These are phyloP conservation scores for Tauraco erythrolophus DNA, from an alignment of 2,113 vertebrate genomes.

Conservation along the genomic window DNA sequence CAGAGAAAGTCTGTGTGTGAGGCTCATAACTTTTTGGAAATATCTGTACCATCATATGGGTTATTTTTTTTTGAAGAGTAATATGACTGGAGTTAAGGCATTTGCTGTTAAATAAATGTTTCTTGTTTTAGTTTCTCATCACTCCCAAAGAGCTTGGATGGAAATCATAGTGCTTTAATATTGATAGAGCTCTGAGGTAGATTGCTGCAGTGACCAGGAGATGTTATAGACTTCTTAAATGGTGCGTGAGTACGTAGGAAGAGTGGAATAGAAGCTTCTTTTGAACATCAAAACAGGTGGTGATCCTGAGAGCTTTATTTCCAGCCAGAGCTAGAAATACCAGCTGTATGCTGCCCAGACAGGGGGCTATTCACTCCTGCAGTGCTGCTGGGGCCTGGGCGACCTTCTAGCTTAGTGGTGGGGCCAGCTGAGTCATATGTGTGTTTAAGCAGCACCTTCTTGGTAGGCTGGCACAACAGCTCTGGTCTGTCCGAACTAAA, in stretches of 20 bases:
- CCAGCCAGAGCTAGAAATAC: background rate
- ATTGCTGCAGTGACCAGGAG: background rate
- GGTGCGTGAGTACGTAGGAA: background rate
- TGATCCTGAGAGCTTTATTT: background rate
- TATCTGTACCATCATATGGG: background rate
- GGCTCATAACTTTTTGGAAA: background rate
- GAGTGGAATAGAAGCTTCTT: background rate
- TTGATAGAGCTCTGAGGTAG: background rate
- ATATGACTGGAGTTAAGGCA: background rate
- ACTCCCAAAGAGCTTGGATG: background rate
- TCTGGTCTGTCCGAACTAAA: too few species aligned
- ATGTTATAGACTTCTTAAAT: background rate
- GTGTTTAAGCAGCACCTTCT: background rate
- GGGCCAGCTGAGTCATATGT: accelerated
- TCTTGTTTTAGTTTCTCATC: conserved; percentile 20
- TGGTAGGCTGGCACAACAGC: background rate
- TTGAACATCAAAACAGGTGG: background rate
- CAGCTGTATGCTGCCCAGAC: background rate
- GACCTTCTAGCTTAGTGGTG: accelerated
- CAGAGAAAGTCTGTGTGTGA: background rate
- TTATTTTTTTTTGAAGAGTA: background rate
- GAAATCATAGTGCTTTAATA: background rate
- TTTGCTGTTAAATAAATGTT: conserved; percentile 26
- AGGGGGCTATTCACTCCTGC: background rate
- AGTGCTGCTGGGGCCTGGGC: background rate